Evolutionary conservation across 2,888 invertebrate genomes (phyloP).

Genomic region (Geotrupes spiniger): DNA sequence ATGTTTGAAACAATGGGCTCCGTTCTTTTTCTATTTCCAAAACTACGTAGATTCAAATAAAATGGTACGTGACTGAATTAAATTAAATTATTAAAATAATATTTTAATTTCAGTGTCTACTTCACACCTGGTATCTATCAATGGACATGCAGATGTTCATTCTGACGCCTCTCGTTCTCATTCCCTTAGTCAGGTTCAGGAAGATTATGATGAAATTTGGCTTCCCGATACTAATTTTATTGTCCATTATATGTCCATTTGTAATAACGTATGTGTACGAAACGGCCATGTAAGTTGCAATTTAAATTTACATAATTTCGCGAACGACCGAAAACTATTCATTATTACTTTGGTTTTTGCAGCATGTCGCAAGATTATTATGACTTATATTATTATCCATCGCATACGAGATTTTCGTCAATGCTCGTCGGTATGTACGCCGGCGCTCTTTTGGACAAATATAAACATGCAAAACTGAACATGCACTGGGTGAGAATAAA

Average conservation of each 20-base stretch:
- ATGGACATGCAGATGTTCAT: slow-evolving; percentile 46
- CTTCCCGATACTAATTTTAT: slow-evolving; percentile 12
- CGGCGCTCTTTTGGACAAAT: slow-evolving; percentile 29
- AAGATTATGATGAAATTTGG: slow-evolving; percentile 15
- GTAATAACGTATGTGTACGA: slow-evolving; percentile 17
- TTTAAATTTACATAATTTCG: no score
- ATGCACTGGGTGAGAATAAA: slow-evolving; percentile 26
- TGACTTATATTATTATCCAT: slow-evolving; percentile 26
- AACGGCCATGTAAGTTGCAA: slow-evolving; percentile 17
- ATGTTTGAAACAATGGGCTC: slow-evolving; percentile 28
- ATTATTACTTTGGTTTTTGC: no score
- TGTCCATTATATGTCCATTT: slow-evolving; percentile 18
- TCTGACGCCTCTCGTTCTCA: slow-evolving; percentile 39
- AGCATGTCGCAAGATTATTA: slow-evolving; percentile 18
- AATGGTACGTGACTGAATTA: slow-evolving; percentile 11
- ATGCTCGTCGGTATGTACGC: slow-evolving; percentile 31
- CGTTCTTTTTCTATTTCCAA: slow-evolving; percentile 26
- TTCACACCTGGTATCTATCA: slow-evolving; percentile 45
- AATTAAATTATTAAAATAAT: slow-evolving; percentile 4
- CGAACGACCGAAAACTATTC: no score
- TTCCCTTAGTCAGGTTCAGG: slow-evolving; percentile 30
- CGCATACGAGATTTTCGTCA: slow-evolving; percentile 29
- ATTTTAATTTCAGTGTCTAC: slow-evolving; percentile 38
- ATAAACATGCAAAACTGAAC: slow-evolving; percentile 24
- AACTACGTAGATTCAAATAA: slow-evolving; percentile 26